A percentile compares a stretch with the other conserved stretches of the same genome.
These are phyloP conservation scores for Cyclophora punctaria DNA, from an alignment of 2,888 invertebrate genomes.

Conservation along the genomic window DNA sequence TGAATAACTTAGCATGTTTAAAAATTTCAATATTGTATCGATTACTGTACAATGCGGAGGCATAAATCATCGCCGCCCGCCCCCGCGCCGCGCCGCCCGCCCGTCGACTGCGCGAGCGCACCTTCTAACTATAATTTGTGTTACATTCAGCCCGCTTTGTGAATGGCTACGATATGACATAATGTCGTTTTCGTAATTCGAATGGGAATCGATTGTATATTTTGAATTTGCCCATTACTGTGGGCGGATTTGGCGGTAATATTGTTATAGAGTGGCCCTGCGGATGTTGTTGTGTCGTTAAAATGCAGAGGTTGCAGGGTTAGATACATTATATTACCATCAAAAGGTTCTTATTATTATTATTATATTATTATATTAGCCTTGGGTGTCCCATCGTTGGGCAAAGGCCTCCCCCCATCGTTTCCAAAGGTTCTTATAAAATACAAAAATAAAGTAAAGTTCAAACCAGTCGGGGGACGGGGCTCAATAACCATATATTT, in stretches of 20 bases:
- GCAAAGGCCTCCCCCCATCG: no score
- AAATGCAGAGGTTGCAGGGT: neutral
- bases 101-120: constrained; percentile 19
- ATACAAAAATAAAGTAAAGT: neutral
- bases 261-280: constrained; percentile 3
- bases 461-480: neutral
- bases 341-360: neutral
- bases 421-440: neutral
- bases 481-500: neutral
- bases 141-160: constrained; percentile 24
- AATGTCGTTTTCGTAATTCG: constrained; percentile 19
- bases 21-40: constrained; percentile 12
- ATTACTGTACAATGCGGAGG: constrained; percentile 17
- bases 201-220: constrained; percentile 7
- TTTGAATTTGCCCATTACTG: constrained; percentile 10
- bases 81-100: constrained; percentile 1
- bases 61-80: constrained; percentile 19
- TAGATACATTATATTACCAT: neutral
- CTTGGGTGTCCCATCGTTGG: no score
- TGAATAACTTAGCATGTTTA: constrained; percentile 12
- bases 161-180: constrained; percentile 25
- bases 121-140: constrained; percentile 25
- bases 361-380: no score
- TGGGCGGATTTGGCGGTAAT: constrained; percentile 7
- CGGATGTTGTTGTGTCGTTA: neutral